These are phyloP conservation scores for Pocillopora verrucosa DNA, from an alignment of 64 coral and sea anemone species.

Conservation along the genomic window DNA sequence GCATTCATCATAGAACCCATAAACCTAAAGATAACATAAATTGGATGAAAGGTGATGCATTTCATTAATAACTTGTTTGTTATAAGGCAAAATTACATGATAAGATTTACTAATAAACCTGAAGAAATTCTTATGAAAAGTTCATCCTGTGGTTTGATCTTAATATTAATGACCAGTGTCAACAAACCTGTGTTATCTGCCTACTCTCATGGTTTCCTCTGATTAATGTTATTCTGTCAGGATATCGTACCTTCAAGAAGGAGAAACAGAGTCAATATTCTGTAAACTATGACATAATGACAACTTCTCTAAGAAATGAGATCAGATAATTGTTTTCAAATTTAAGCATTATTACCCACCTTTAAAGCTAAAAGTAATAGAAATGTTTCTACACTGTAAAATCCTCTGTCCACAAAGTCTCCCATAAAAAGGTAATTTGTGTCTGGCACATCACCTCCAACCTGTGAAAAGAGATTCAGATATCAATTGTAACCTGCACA, in stretches of 20 bases:
- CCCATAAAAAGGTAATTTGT: conserved; percentile 99
- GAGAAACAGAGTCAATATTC: neutral
- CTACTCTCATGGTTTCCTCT: conserved; percentile 99
- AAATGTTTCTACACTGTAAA: conserved; percentile 99
- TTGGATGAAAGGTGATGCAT: too few species aligned
- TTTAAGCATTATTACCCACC: conserved; percentile 39
- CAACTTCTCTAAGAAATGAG: neutral
- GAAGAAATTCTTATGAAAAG: too few species aligned
- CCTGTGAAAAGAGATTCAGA: conserved; percentile 36
- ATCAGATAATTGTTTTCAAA: neutral
- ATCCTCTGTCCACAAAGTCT: conserved; percentile 99
- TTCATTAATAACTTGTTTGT: neutral
- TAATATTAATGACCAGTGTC: neutral
- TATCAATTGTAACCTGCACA: neutral
- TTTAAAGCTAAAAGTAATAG: conserved; percentile 97
- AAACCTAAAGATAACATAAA: conserved; percentile 65
- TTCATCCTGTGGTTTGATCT: too few species aligned
- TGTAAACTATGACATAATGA: too few species aligned
- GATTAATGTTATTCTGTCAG: conserved; percentile 98
- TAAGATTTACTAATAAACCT: neutral
- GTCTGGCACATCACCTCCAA: conserved; percentile 98
- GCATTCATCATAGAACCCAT: conserved; percentile 99
- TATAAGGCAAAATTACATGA: neutral
- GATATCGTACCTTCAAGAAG: conserved; percentile 88
- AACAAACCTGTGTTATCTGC: conserved; percentile 96